Evolutionary conservation across 2,797 vertebrate species (phyloP), one percentile per base, ranked within the genome.

Genomic region (Lagodon rhomboides): DNA sequence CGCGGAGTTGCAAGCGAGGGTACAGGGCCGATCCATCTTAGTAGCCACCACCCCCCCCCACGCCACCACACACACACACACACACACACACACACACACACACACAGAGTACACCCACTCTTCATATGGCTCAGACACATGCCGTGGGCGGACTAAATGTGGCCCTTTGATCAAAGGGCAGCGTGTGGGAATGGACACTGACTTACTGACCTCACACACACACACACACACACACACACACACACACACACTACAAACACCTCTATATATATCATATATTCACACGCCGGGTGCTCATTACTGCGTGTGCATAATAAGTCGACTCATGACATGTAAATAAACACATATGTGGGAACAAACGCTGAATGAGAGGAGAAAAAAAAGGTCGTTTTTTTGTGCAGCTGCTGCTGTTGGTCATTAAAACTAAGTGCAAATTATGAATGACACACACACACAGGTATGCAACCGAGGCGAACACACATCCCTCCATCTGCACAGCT

Each of bases 121-220:
- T 51, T 92, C 90, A 89, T 87, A 85, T 88, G 88, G 83, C 86
- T 82, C 79, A 82, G 79, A 91, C 87, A 88, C 90, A 89, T 38
- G 82, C 53, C 62, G 87, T 89, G 86, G 89, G 91, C 54, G 78
- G 85, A 90, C 84, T 79, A 89, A 93, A 90, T 85, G 83, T 79
- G 86, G 83, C 75, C 85, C 86, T 92, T 87, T 91, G 91, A 93
- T 92, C 85, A 90, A 85, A 89, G 86, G 80, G 73, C 85, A 82
- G 82, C 69, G 38, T 83, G 87, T 75, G 87, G 87, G 87, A 86
- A 80, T 74, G 84, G 86, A 91, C 79, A 60, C 70, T 44, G 86
- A 86, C 85, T 86, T 84, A 50, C 63, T 92, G 89, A 90, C 89
- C 90, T 78, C 68, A 64, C 34, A 60, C 56, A 49, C 30, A 69